phyloP scores from a whole-genome alignment of 2,888 invertebrate species.

The Apeira syringaria region DNA sequence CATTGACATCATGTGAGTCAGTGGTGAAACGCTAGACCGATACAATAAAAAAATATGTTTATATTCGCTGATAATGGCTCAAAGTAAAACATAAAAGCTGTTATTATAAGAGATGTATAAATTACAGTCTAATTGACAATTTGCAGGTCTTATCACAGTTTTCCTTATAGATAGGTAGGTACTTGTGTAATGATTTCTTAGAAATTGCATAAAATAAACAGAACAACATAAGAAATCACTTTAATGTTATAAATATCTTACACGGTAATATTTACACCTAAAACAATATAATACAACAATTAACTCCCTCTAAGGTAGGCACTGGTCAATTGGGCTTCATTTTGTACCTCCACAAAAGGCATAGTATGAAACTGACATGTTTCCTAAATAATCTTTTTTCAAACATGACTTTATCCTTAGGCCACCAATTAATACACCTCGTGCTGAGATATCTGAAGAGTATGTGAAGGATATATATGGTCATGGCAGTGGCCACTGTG shows the following conservation, averaged over 20 bases:
- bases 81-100: too few relatives aligned
- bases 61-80: too few relatives aligned
- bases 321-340: conserved; percentile 62
- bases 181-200: neutral
- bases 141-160: too few relatives aligned
- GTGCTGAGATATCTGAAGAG: conserved; percentile 70
- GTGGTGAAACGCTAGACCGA: too few relatives aligned
- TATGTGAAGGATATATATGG: conserved; percentile 60
- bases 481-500: conserved; percentile 49
- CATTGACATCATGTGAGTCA: too few relatives aligned
- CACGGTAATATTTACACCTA: conserved; percentile 65
- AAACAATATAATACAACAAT: conserved; percentile 48
- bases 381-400: conserved; percentile 65
- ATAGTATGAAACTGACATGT: conserved; percentile 60
- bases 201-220: conserved; percentile 6
- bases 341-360: conserved; percentile 69
- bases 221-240: conserved; percentile 28
- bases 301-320: conserved; percentile 28
- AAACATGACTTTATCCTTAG: conserved; percentile 58
- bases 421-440: conserved; percentile 70
- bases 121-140: too few relatives aligned
- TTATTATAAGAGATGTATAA: too few relatives aligned
- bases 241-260: conserved; percentile 65
- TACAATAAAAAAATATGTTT: too few relatives aligned
- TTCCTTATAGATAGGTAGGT: too few relatives aligned